Evolutionary conservation across 2,113 vertebrate genomes (phyloP).

Genomic region (Coturnix japonica): DNA sequence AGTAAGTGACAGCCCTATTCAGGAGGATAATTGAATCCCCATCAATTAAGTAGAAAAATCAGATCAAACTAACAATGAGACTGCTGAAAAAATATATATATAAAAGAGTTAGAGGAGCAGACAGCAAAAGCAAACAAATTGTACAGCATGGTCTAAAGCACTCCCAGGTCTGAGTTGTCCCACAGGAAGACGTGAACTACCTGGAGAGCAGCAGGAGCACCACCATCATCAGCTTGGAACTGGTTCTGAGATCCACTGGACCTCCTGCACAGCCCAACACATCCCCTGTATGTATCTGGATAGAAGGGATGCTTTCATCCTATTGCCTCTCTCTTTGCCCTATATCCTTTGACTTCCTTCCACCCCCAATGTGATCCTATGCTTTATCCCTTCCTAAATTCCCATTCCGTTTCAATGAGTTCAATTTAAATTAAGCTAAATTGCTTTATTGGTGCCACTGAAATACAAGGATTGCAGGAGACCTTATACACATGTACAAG

Average conservation of each 20-base stretch:
- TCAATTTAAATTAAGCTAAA: conserved; percentile 65
- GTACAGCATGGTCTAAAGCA: not conserved
- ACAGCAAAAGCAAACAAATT: not conserved
- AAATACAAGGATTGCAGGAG: conserved; percentile 28
- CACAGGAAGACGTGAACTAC: no score
- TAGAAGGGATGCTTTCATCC: not conserved
- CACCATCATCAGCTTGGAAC: not conserved
- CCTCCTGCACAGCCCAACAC: not conserved
- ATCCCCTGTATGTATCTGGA: not conserved
- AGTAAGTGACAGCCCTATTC: not conserved
- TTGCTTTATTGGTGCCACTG: conserved; percentile 59
- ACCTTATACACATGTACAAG: not conserved
- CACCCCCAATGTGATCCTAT: not conserved
- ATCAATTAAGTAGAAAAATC: conserved; percentile 24
- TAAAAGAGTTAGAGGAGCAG: not conserved
- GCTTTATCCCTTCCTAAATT: not conserved
- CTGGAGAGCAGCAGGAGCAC: not conserved
- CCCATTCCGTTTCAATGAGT: conserved; percentile 5
- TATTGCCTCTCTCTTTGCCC: rapidly evolving
- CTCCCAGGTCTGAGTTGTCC: not conserved
- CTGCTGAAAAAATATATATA: not conserved
- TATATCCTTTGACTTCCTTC: not conserved
- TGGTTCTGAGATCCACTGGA: no score
- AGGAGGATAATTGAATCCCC: conserved; percentile 49
- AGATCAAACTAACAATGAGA: conserved; percentile 18